Evolutionary conservation across 2,888 invertebrate genomes (phyloP).

Genomic region (Melieria crassipennis): DNA sequence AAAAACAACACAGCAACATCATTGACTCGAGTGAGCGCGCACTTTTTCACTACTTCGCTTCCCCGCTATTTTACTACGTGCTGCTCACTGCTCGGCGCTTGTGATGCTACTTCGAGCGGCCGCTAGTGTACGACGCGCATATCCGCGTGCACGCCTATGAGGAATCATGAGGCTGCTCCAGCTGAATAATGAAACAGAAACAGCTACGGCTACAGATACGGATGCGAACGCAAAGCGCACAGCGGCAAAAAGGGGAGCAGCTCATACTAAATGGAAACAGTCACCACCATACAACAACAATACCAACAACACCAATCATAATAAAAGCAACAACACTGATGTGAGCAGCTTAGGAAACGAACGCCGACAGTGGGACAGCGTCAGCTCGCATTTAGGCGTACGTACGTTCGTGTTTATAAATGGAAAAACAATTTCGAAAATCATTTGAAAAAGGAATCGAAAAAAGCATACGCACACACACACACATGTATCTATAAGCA

Average conservation of each 20-base stretch:
- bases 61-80: too few relatives aligned
- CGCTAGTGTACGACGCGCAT: too few relatives aligned
- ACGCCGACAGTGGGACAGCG: neutral
- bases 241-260: constrained; percentile 34
- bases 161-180: too few relatives aligned
- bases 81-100: too few relatives aligned
- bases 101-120: too few relatives aligned
- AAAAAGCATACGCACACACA: neutral
- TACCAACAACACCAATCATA: too few relatives aligned
- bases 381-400: constrained; percentile 6
- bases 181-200: too few relatives aligned
- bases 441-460: constrained; percentile 32
- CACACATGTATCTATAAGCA: too few relatives aligned
- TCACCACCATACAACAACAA: constrained; percentile 14
- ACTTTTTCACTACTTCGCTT: too few relatives aligned
- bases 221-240: constrained; percentile 33
- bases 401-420: constrained; percentile 27
- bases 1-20: constrained; percentile 28
- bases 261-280: constrained; percentile 43
- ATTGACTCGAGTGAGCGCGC: too few relatives aligned
- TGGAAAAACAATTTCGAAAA: constrained; percentile 37
- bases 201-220: neutral
- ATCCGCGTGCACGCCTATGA: too few relatives aligned
- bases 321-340: neutral
- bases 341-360: neutral